Evolutionary conservation across 1,140 invertebrate genomes (phyloP).

Genomic region (Gonatopus flavifemur): DNA sequence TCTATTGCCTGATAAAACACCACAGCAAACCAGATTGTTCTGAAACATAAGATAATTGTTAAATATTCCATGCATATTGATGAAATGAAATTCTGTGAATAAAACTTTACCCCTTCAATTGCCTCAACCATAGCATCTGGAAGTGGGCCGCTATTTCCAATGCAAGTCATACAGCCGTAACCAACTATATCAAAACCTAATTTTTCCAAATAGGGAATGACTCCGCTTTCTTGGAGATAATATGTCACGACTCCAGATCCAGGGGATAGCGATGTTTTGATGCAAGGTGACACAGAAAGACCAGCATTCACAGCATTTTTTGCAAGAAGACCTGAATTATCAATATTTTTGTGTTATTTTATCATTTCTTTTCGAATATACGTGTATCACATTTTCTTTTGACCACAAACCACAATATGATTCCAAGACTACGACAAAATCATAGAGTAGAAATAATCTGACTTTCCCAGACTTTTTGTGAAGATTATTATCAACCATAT

Average conservation of each 20-base stretch:
- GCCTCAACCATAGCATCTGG: conserved; percentile 88
- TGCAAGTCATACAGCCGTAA: conserved; percentile 99
- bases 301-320: conserved; percentile 94
- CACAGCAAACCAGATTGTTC: conserved; percentile 91
- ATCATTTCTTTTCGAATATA: neutral
- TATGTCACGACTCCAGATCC: conserved; percentile 98
- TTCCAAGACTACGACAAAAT: too few relatives aligned
- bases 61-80: neutral
- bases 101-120: conserved; percentile 89
- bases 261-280: conserved; percentile 95
- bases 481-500: too few relatives aligned
- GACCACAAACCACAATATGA: too few relatives aligned
- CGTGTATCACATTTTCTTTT: neutral
- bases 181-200: conserved; percentile 93
- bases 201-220: conserved; percentile 82
- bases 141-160: conserved; percentile 95
- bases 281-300: conserved; percentile 84
- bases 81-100: too few relatives aligned
- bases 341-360: too few relatives aligned
- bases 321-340: conserved; percentile 80
- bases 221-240: conserved; percentile 87
- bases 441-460: too few relatives aligned
- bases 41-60: conserved; percentile 35
- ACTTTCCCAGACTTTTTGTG: too few relatives aligned
- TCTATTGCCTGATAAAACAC: conserved; percentile 93